Evolutionary conservation across 2,888 invertebrate species (phyloP).

Genomic region (Cataglyphis livida): DNA sequence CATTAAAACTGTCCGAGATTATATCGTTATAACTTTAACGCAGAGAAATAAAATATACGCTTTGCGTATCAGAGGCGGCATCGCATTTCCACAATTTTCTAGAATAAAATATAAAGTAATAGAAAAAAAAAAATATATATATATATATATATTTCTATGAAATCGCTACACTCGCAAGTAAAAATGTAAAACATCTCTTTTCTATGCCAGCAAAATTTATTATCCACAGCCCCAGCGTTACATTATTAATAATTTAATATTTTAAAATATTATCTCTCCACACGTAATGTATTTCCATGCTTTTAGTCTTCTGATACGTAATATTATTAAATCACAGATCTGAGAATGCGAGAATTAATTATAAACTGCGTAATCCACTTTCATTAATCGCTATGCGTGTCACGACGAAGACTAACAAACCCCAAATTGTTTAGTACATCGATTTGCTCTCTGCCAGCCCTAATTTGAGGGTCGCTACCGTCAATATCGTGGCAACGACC

Average conservation of each 20-base stretch:
- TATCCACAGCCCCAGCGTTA: neutral
- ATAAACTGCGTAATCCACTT: neutral
- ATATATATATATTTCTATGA: neutral
- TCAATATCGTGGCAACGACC: constrained; percentile 7
- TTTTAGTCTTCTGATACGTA: neutral
- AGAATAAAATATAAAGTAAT: constrained; percentile 14
- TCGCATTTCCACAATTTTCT: constrained; percentile 15
- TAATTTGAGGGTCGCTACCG: constrained; percentile 25
- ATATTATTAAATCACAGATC: neutral
- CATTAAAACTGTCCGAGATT: neutral
- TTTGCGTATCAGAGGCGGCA: neutral
- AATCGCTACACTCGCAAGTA: neutral
- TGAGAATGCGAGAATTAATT: neutral
- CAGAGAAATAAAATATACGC: constrained; percentile 25
- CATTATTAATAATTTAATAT: constrained; percentile 15
- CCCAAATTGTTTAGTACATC: neutral
- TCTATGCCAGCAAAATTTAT: neutral
- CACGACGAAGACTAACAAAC: neutral
- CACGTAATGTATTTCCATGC: neutral
- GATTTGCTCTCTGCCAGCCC: neutral
- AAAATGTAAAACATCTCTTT: constrained; percentile 24
- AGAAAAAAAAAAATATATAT: neutral
- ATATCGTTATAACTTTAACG: neutral
- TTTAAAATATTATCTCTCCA: neutral
- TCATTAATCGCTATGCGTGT: neutral